Base-by-base conservation (phyloP, 2,888 invertebrate genomes). In the Ophion obscuratus region DNA sequence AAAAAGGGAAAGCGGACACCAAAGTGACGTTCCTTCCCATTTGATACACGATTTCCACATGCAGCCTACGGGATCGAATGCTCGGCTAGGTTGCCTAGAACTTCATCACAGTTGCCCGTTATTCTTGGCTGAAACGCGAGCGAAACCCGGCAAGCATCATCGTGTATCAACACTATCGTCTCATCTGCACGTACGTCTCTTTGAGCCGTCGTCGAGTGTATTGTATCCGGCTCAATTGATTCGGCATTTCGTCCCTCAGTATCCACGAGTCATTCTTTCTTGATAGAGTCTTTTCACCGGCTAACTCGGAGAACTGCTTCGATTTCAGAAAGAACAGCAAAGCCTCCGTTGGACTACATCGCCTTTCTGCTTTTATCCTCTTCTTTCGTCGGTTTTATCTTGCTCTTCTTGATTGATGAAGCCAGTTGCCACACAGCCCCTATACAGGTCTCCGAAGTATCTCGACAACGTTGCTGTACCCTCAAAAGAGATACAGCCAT, bases 361-460 rank as follows among this genome's bases (percentile, higher is more conserved):
- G 11, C 57, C 66, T 68, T 44, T 44, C 47, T 4, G 11, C 14
- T 40, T 31, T n/a, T 67, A 10, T 44, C 14, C 5, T 4, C 2
- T 47, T 40, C 40, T 40, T 7, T 40, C 40, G 7, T 2, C 20
- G 20, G 20, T 31, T 27, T 14, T 57, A 27, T 57, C 57, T 68
- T 17, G 67, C 78, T 78, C 24, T 68, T 70, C 74, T 61, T 78
- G 83, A 83, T 83, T 74, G 67, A 83, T 78, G 73, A 62, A 83
- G 57, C 11, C 67, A 11, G 73, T 31, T 9, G 27, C 17, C 53
- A 17, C 31, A 5, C 17, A 53, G 17, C 53, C 47, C 67, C 67
- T 76, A 70, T 40, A 53, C 44, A 40, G 31, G 24, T 71, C 44
- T 36, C 64, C 64, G 24, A 40, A 53, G 80, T 53, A 47, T 64